Evolutionary conservation across 2,888 invertebrate genomes (phyloP).

Genomic region (Ommatoiulus sabulosus): DNA sequence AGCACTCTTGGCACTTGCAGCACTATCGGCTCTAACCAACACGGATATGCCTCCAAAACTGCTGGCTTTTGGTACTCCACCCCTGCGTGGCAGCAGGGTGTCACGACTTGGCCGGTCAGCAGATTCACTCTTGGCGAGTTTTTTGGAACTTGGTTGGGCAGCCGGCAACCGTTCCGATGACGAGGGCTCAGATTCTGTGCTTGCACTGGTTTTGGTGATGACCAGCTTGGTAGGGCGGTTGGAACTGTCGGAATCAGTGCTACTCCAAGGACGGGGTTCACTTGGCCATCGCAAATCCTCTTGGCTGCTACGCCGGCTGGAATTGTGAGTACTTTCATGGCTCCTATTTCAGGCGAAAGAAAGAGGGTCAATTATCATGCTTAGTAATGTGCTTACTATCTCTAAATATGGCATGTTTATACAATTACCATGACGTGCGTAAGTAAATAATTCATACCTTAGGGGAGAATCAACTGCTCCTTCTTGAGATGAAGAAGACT

Average conservation of each 20-base stretch:
- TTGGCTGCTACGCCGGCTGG: constrained; percentile 68
- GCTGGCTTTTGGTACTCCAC: constrained; percentile 82
- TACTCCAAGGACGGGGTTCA: constrained; percentile 71
- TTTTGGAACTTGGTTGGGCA: constrained; percentile 62
- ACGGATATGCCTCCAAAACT: constrained; percentile 75
- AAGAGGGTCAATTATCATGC: neutral
- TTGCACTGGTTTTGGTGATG: constrained; percentile 60
- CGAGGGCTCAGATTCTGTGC: constrained; percentile 60
- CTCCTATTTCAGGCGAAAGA: constrained; percentile 60
- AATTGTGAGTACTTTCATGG: constrained; percentile 63
- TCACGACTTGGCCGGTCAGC: constrained; percentile 69
- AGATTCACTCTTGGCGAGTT: constrained; percentile 70
- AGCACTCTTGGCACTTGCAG: constrained; percentile 76
- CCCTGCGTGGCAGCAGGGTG: constrained; percentile 68
- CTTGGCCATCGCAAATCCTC: constrained; percentile 70
- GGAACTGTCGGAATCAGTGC: constrained; percentile 71
- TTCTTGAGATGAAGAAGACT: constrained; percentile 63
- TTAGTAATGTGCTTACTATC: neutral
- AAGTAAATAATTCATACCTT: constrained; percentile 56
- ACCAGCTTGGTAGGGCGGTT: constrained; percentile 61
- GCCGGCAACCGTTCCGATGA: constrained; percentile 47
- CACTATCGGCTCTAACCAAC: constrained; percentile 74
- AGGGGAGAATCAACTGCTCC: constrained; percentile 64
- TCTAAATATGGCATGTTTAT: neutral
- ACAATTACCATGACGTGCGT: neutral